Evolutionary conservation across 2,797 vertebrate genomes (phyloP), one percentile per base, ranked within the genome.

Genomic region (Hafferia zeledoni): DNA sequence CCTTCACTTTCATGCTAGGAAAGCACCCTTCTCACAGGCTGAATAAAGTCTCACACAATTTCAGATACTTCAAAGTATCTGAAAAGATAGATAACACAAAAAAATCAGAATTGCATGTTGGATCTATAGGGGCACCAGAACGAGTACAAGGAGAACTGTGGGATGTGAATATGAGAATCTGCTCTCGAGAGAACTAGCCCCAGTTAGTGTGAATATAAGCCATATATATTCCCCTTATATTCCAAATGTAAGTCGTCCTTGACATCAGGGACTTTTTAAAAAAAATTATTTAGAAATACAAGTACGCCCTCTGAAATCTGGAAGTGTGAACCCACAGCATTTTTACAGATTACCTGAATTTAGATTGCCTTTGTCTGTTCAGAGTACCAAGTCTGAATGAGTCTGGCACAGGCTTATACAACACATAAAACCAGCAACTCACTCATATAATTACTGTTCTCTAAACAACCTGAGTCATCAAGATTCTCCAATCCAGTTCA

Each of bases 401-500:
- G 10, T 53, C 61, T 65, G 43, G 46, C 20, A 47, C 14, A 47
- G 67, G 33, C 57, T 82, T 57, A 60, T 1, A 0, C 1, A 65
- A 61, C 15, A 39, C 0, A 5, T 16, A 68, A 65, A 71, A 13
- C 0, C 47, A 83, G 68, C 63, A 67, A 67, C 68, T 91, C 68
- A 12, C 43, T n/a, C 0, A 0, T 1, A 0, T 46, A 30, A 46
- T 46, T 50, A 35, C 39, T 50, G 28, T 28, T 86, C 68, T 50
- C 53, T 60, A 25, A 83, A 61, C 30, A 71, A 33, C 46, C 4
- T 13, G 35, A 75, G 43, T 56, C 28, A 24, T 64, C 37, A 24
- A 24, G 78, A 57, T 43, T 41, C 13, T 77, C 49, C 35, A 25
- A 1, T 47, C 63, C 50, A 33, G 17, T 55, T 59, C 46, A 70